These are phyloP conservation scores for Subacronicta megacephala DNA, from an alignment of 2,888 invertebrate genomes.

Conservation along the genomic window DNA sequence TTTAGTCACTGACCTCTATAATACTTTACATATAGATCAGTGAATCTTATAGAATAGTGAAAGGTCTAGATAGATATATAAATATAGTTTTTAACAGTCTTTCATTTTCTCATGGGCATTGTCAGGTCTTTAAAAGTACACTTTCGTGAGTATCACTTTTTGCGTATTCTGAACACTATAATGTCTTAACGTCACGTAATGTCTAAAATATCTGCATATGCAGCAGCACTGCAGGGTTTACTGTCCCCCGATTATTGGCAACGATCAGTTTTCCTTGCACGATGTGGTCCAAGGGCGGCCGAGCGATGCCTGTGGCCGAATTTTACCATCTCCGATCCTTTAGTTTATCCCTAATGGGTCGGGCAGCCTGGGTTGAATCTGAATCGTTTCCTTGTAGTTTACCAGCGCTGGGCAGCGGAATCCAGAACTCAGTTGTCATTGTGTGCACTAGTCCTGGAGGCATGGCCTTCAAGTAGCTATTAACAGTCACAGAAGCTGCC, in stretches of 20 bases:
- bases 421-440: conserved; percentile 25
- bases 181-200: too few species aligned
- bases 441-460: conserved; percentile 18
- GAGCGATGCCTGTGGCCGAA: conserved; percentile 6
- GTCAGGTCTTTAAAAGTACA: conserved; percentile 4
- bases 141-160: too few species aligned
- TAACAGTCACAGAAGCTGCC: conserved; percentile 10
- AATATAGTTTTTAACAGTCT: conserved; percentile 23
- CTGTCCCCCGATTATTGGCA: conserved; percentile 22
- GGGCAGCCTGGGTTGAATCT: not conserved
- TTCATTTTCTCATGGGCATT: conserved; percentile 29
- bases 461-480: conserved; percentile 10
- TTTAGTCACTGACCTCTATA: too few species aligned
- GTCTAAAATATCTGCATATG: not conserved
- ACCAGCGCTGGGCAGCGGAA: conserved; percentile 24
- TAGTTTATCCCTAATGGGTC: conserved; percentile 8
- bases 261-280: not conserved
- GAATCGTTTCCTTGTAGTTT: not conserved
- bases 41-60: not conserved
- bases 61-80: not conserved
- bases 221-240: conserved; percentile 1
- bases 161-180: too few species aligned
- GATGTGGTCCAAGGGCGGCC: too few species aligned
- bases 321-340: conserved; percentile 23
- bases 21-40: too few species aligned